Evolutionary conservation across 2,888 invertebrate species (phyloP).

Genomic region (Drosophila mulleri): DNA sequence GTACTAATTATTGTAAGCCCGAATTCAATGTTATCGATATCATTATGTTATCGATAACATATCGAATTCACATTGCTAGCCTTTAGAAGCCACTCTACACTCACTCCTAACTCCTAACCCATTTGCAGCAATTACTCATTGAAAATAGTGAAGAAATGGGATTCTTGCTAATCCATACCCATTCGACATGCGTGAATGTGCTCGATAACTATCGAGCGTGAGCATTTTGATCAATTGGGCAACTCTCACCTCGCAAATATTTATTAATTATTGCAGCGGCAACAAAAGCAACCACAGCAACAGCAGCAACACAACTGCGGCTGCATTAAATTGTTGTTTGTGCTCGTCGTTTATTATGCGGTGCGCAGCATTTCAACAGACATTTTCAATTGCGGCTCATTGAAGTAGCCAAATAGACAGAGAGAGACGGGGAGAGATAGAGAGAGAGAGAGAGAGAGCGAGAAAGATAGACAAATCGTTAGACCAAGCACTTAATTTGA

Average conservation of each 20-base stretch:
- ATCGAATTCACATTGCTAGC: neutral
- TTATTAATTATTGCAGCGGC: constrained; percentile 68
- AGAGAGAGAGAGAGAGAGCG: neutral
- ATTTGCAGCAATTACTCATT: neutral
- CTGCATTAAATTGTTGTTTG: constrained; percentile 52
- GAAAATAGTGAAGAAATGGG: neutral
- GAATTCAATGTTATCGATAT: no score
- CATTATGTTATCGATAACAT: neutral
- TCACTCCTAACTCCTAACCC: neutral
- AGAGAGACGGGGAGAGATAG: neutral
- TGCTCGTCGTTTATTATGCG: constrained; percentile 67
- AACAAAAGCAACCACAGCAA: constrained; percentile 21
- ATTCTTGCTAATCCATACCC: constrained; percentile 14
- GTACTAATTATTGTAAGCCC: neutral
- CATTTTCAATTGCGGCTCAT: constrained; percentile 75
- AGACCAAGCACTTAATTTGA: constrained; percentile 67
- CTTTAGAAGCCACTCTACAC: neutral
- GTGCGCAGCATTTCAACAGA: constrained; percentile 70
- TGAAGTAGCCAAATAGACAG: constrained; percentile 57
- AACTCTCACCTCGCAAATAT: constrained; percentile 59
- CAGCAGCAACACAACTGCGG: constrained; percentile 21
- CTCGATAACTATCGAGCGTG: constrained; percentile 55
- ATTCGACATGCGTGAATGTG: constrained; percentile 19
- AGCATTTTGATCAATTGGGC: constrained; percentile 47
- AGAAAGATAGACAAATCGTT: constrained; percentile 18